phyloP scores from a whole-genome alignment of 2,113 vertebrate species.

The Piaya cayana region DNA sequence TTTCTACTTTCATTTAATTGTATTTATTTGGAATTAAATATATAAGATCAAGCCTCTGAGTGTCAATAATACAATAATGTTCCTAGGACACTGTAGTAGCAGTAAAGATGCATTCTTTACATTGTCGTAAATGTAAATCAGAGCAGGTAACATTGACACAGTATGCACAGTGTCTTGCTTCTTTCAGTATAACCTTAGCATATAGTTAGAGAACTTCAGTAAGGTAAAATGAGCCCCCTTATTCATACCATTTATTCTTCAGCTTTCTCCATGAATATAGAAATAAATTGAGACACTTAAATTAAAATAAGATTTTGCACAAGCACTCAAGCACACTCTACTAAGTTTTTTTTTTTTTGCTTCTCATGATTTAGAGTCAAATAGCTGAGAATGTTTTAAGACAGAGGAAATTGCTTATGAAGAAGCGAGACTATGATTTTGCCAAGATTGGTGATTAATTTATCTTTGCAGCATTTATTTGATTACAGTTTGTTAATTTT shows the following conservation, averaged over 20 bases:
- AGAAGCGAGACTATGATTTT: neutral
- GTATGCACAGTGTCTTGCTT: neutral
- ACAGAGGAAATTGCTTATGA: neutral
- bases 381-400: neutral
- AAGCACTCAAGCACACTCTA: neutral
- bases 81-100: neutral
- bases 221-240: neutral
- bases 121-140: neutral
- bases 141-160: neutral
- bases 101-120: neutral
- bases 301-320: neutral
- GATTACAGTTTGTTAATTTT: neutral
- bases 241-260: neutral
- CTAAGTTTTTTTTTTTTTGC: neutral
- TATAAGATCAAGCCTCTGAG: neutral
- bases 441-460: neutral
- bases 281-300: neutral
- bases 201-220: neutral
- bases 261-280: neutral
- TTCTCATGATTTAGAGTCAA: neutral
- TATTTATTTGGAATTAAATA: neutral
- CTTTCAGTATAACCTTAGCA: neutral
- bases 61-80: neutral
- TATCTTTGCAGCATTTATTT: neutral
- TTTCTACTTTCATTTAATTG: neutral